Percentiles rank a stretch among this genome's conserved stretches.
Conservation (phyloP, 2,888 invertebrate species). For the Diaperis boleti region DNA sequence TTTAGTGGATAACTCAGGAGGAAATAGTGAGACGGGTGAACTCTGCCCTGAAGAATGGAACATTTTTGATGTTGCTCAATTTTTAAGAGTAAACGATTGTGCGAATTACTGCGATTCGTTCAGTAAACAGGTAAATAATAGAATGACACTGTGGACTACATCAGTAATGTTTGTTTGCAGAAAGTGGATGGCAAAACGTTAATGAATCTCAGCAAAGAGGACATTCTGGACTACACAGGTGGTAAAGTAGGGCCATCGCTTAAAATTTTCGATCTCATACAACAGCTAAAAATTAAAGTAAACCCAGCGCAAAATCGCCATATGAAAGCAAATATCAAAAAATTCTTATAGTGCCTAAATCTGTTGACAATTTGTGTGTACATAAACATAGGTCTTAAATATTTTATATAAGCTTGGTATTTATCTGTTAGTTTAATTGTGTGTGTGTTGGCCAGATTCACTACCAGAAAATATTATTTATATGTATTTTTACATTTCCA, state of each 20-base stretch:
- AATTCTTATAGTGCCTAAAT: conserved; percentile 73
- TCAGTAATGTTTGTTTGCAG: conserved; percentile 68
- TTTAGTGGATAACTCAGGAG: conserved; percentile 71
- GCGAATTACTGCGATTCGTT: conserved; percentile 79
- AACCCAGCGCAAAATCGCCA: conserved; percentile 78
- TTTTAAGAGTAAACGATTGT: conserved; percentile 89
- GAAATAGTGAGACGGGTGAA: conserved; percentile 69
- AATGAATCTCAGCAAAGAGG: conserved; percentile 86
- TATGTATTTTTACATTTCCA: not conserved
- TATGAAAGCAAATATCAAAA: conserved; percentile 74
- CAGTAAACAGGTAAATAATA: conserved; percentile 67
- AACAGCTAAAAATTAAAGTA: conserved; percentile 89
- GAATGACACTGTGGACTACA: not conserved
- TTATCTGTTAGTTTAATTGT: conserved; percentile 34
- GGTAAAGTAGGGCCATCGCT: conserved; percentile 96
- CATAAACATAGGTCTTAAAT: conserved; percentile 29
- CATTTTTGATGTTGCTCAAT: conserved; percentile 87
- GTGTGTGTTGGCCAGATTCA: conserved; percentile 18
- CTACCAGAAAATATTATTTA: conserved; percentile 4
- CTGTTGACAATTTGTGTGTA: conserved; percentile 34
- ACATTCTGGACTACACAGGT: conserved; percentile 88
- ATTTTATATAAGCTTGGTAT: conserved; percentile 37
- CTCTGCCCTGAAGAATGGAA: conserved; percentile 81
- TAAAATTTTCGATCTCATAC: conserved; percentile 93
- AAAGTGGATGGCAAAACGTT: conserved; percentile 86